Percentiles rank a stretch among this genome's conserved stretches.
These are phyloP conservation scores for Zaprionus davidi DNA, from an alignment of 1,140 invertebrate species.

Conservation along the genomic window DNA sequence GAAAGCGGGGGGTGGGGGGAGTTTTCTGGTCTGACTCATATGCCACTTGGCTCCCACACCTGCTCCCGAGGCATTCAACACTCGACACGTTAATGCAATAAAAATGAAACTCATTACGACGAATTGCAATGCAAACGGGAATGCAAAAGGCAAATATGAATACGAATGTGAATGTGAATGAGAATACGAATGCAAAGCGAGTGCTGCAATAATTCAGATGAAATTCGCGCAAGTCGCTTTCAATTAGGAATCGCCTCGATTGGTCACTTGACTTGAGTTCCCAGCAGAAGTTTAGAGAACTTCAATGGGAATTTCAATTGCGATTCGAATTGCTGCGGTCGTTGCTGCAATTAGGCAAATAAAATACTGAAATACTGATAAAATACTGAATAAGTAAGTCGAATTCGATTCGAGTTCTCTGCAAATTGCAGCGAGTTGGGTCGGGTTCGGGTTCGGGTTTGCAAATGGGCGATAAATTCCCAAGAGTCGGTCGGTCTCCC, in stretches of 20 bases:
- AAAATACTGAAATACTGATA: conserved; percentile 19
- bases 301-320: conserved; percentile 27
- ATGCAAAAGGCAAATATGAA: neutral
- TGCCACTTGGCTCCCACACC: conserved; percentile 27
- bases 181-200: conserved; percentile 32
- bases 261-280: conserved; percentile 50
- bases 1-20: neutral
- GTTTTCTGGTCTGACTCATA: conserved; percentile 14
- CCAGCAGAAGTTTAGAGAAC: conserved; percentile 29
- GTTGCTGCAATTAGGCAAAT: conserved; percentile 42
- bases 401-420: conserved; percentile 31
- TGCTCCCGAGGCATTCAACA: conserved; percentile 47
- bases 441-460: conserved; percentile 50
- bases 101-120: conserved; percentile 70
- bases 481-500: conserved; percentile 18
- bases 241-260: conserved; percentile 43
- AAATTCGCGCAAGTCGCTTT: conserved; percentile 61
- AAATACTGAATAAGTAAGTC: conserved; percentile 31
- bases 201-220: conserved; percentile 65
- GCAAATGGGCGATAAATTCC: conserved; percentile 49
- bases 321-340: conserved; percentile 7
- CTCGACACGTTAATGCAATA: conserved; percentile 71
- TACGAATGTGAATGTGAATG: conserved; percentile 6
- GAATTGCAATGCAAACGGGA: conserved; percentile 35
- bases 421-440: conserved; percentile 65